Conservation (phyloP, 1,140 invertebrate species). For the Hormaphis cornu region DNA sequence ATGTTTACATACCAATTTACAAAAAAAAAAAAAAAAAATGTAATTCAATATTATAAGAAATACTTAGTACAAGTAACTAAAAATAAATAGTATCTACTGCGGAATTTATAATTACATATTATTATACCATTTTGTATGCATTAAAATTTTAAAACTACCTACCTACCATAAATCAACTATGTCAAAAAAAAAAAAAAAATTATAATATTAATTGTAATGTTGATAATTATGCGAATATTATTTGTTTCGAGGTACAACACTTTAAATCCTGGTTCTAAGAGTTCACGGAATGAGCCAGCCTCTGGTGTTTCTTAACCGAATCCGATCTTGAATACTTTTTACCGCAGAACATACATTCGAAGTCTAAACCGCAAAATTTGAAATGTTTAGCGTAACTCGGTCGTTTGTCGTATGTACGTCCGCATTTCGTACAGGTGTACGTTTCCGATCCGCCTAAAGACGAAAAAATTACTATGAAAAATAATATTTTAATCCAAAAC, state of each 20-base stretch:
- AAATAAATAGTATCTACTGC: too few relatives aligned
- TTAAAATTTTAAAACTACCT: too few relatives aligned
- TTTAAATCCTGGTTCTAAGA: slow-evolving; percentile 19
- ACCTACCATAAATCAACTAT: too few relatives aligned
- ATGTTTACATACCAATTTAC: too few relatives aligned
- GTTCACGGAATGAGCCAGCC: slow-evolving; percentile 40
- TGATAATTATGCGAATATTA: too few relatives aligned
- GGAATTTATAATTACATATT: too few relatives aligned
- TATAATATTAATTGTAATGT: too few relatives aligned
- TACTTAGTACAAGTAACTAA: too few relatives aligned
- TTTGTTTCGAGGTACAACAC: neutral
- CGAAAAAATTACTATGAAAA: slow-evolving; percentile 7
- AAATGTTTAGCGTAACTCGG: slow-evolving; percentile 26
- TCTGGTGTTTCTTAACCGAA: slow-evolving; percentile 36
- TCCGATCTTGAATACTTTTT: slow-evolving; percentile 27
- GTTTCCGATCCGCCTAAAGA: slow-evolving; percentile 7
- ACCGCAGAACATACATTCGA: slow-evolving; percentile 18
- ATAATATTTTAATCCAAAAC: neutral
- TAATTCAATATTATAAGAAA: too few relatives aligned
- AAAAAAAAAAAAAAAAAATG: too few relatives aligned
- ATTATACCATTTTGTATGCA: too few relatives aligned
- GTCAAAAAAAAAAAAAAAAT: too few relatives aligned
- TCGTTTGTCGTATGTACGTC: slow-evolving; percentile 27
- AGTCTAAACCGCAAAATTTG: slow-evolving; percentile 27
- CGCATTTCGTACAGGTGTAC: slow-evolving; percentile 30